A percentile compares a stretch with the other conserved stretches of the same genome.
These are phyloP conservation scores for Pammene aurita DNA, from an alignment of 2,888 invertebrate genomes.

Conservation along the genomic window DNA sequence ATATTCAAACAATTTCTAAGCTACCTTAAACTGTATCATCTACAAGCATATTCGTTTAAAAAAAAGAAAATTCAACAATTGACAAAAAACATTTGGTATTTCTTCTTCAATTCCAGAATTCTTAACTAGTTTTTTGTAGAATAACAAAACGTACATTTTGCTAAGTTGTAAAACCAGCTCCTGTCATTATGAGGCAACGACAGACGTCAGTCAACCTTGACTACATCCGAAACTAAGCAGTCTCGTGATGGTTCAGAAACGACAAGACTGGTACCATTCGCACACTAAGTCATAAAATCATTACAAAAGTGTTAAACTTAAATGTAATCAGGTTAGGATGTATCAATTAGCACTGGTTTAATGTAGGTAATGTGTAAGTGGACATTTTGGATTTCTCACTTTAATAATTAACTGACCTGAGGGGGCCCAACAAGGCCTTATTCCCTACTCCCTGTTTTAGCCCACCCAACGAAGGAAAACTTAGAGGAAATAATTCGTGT, in stretches of 20 bases:
- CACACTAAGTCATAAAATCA: conserved; percentile 3
- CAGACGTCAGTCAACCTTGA: conserved; percentile 23
- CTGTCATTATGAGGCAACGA: conserved; percentile 25
- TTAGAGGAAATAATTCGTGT: too few relatives aligned
- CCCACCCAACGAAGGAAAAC: too few relatives aligned
- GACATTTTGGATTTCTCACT: too few relatives aligned
- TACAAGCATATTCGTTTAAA: too few relatives aligned
- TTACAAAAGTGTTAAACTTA: conserved; percentile 7
- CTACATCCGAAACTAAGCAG: conserved; percentile 27
- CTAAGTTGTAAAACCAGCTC: conserved; percentile 6
- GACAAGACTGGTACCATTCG: conserved; percentile 16
- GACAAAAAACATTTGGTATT: too few relatives aligned
- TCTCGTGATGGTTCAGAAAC: conserved; percentile 15
- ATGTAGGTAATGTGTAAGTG: not conserved
- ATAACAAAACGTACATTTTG: not conserved
- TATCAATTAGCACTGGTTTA: conserved; percentile 2
- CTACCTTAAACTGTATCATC: too few relatives aligned
- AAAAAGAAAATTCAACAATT: too few relatives aligned
- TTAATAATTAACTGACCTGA: too few relatives aligned
- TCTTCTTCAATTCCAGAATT: too few relatives aligned
- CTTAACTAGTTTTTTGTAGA: not conserved
- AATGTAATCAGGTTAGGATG: not conserved
- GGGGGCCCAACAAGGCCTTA: too few relatives aligned
- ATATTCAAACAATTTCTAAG: too few relatives aligned
- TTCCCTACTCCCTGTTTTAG: too few relatives aligned